phyloP scores from a whole-genome alignment of 2,113 vertebrate species.

The Oplegnathus fasciatus region DNA sequence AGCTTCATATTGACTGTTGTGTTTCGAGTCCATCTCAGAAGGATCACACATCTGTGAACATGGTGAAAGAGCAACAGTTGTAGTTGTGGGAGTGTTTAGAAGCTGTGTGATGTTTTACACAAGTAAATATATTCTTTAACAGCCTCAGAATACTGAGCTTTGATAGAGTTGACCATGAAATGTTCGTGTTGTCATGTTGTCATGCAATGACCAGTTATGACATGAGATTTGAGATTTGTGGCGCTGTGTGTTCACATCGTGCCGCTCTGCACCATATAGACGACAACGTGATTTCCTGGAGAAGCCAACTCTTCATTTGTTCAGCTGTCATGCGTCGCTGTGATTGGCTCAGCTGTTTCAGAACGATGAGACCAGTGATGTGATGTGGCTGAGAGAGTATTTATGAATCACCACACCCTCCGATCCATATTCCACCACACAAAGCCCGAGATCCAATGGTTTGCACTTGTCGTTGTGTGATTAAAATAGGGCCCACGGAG shows the following conservation, averaged over 20 bases:
- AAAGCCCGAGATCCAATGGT: no score
- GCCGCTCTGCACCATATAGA: no score
- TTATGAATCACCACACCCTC: neutral
- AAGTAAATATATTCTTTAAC: neutral
- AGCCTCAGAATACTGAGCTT: neutral
- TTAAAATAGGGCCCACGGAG: neutral
- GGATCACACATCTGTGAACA: neutral
- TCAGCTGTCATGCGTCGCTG: neutral
- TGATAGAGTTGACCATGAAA: neutral
- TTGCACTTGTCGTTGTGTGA: neutral
- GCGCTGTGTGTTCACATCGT: no score
- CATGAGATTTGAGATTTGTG: no score
- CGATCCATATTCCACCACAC: neutral
- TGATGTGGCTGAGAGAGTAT: neutral
- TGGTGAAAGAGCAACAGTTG: neutral
- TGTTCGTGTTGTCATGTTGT: no score
- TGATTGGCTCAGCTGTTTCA: neutral
- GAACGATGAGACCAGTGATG: neutral
- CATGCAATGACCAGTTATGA: neutral
- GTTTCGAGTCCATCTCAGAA: neutral
- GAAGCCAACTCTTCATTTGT: no score
- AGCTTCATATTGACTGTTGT: neutral
- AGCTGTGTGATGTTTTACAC: neutral
- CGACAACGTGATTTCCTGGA: no score
- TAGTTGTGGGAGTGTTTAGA: neutral